These are phyloP conservation scores for Parotia lawesii DNA, from an alignment of 2,113 vertebrate species.

Conservation along the genomic window DNA sequence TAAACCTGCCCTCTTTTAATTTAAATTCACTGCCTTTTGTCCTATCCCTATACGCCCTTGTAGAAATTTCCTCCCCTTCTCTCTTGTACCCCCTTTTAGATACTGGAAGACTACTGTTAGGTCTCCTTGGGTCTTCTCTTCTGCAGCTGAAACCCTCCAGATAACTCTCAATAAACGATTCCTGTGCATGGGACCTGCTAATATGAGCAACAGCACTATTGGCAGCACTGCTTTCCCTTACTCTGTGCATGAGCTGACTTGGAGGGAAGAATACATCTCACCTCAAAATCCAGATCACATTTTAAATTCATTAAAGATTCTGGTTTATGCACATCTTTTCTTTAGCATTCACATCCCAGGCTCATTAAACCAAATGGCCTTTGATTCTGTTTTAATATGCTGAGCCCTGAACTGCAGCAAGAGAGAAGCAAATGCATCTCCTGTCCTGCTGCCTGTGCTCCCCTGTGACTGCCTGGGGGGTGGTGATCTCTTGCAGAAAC, in stretches of 20 bases:
- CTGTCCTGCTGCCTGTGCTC: not conserved
- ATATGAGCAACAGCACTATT: fast-evolving
- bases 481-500: not conserved
- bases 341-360: not conserved
- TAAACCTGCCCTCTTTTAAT: not conserved
- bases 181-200: not conserved
- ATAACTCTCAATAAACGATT: not conserved
- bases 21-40: not conserved
- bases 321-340: not conserved
- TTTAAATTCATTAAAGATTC: not conserved
- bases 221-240: not conserved
- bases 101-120: not conserved
- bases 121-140: not conserved
- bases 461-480: not conserved
- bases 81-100: not conserved
- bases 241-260: not conserved
- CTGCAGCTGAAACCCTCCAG: not conserved
- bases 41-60: not conserved
- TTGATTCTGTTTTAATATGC: not conserved
- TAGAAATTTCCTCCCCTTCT: not conserved
- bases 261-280: not conserved
- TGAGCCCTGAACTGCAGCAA: not conserved
- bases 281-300: not conserved
- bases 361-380: not conserved
- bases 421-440: not conserved